Percentiles rank a stretch among this genome's conserved stretches.
Conservation (phyloP, 2,113 vertebrate species). For the Oreocharis arfaki region DNA sequence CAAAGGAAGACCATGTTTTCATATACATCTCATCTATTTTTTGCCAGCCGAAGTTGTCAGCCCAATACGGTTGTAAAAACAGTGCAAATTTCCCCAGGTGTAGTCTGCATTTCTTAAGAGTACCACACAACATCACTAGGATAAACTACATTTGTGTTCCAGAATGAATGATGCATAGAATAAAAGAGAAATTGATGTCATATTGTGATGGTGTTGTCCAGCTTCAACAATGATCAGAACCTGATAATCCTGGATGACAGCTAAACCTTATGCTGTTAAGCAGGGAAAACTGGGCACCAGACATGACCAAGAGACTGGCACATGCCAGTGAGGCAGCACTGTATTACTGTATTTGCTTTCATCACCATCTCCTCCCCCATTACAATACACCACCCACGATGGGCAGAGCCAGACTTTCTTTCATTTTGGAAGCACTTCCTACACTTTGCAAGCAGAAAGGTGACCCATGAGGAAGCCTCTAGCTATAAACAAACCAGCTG, state of each 20-base stretch:
- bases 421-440: not conserved
- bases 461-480: not conserved
- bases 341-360: not conserved
- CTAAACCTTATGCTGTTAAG: not conserved
- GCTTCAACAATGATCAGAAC: not conserved
- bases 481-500: not conserved
- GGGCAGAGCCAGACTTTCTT: not conserved
- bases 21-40: not conserved
- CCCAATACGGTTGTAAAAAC: not conserved
- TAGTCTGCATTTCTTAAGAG: not conserved
- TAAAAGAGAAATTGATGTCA: not conserved
- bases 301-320: not conserved
- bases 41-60: not conserved
- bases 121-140: not conserved
- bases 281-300: not conserved
- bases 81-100: not conserved
- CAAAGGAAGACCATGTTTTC: not conserved
- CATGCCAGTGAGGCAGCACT: not conserved
- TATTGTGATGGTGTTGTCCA: rapidly evolving
- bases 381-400: not conserved
- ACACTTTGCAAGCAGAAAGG: not conserved
- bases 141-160: not conserved
- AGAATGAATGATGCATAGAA: not conserved
- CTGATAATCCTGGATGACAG: not conserved
- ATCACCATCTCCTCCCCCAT: not conserved